Evolutionary conservation across 2,113 vertebrate genomes (phyloP).

Genomic region (Zosterops lateralis): DNA sequence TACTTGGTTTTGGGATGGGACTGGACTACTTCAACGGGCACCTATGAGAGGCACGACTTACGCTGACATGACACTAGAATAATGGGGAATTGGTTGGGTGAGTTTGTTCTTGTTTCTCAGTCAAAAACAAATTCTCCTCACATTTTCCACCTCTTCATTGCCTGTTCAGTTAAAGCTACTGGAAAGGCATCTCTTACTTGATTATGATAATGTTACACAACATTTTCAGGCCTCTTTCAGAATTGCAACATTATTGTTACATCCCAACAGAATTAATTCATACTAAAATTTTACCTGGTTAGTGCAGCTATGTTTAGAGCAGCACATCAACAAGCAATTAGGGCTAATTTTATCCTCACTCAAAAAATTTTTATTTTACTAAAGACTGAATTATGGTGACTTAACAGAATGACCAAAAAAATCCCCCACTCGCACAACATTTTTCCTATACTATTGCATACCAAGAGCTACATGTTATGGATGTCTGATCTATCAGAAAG

Average conservation of each 20-base stretch:
- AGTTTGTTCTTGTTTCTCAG: background rate
- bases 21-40: background rate
- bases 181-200: conserved; percentile 7
- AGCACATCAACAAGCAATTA: background rate
- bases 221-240: background rate
- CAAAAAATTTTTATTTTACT: background rate
- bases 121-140: conserved; percentile 19
- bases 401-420: background rate
- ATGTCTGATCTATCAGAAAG: background rate
- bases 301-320: background rate
- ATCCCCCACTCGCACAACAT: background rate
- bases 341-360: background rate
- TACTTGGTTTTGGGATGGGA: background rate
- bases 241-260: background rate
- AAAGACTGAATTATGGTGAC: background rate
- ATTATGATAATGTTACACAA: background rate
- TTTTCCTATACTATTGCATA: background rate
- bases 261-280: background rate
- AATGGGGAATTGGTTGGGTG: background rate
- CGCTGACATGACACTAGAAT: background rate
- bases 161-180: background rate
- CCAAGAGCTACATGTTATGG: background rate
- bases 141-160: conserved; percentile 12
- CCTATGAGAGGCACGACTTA: background rate
- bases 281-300: background rate